These are phyloP conservation scores for Liasis olivaceus DNA, from an alignment of 2,797 vertebrate species.

Conservation along the genomic window DNA sequence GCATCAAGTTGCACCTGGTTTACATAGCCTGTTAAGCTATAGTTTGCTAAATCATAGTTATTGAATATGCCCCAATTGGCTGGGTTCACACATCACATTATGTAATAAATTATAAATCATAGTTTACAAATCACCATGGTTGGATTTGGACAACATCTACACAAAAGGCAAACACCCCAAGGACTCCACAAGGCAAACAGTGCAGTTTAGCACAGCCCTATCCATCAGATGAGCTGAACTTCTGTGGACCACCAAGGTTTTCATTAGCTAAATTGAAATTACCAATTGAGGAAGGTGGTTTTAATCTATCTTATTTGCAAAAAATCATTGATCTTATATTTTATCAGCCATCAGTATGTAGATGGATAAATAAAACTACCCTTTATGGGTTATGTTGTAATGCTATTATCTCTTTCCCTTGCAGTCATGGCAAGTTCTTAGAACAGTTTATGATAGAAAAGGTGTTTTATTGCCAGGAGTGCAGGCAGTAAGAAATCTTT, in stretches of 20 bases:
- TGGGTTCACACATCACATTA: background rate
- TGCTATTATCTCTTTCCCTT: background rate
- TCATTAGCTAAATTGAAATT: background rate
- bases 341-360: background rate
- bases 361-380: background rate
- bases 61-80: background rate
- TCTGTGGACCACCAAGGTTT: background rate
- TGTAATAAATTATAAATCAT: background rate
- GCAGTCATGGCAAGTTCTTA: background rate
- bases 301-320: background rate
- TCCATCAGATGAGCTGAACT: background rate
- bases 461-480: background rate
- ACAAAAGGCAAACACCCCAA: background rate
- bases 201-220: background rate
- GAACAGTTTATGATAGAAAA: background rate
- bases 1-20: background rate
- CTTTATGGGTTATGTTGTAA: background rate
- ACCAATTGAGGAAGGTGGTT: background rate
- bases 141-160: background rate
- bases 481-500: background rate
- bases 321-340: background rate
- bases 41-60: background rate
- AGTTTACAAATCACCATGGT: background rate
- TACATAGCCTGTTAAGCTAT: background rate
- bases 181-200: background rate